Evolutionary conservation across 1,140 invertebrate species (phyloP).

Genomic region (Marisa cornuarietis): DNA sequence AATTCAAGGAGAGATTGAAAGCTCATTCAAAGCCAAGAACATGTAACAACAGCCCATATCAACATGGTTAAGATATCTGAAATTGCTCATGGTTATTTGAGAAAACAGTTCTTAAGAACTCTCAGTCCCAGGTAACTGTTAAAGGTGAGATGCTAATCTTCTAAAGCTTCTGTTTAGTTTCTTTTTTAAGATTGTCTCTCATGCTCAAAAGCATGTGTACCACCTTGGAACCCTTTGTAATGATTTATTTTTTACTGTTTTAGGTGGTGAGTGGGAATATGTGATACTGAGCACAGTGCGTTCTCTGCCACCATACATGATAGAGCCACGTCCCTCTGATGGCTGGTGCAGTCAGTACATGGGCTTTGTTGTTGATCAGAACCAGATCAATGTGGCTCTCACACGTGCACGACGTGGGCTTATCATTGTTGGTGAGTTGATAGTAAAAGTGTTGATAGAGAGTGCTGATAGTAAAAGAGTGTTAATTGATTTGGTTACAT

Average conservation of each 20-base stretch:
- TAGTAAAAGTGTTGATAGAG: not conserved
- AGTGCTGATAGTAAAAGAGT: not conserved
- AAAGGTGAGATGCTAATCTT: too few species aligned
- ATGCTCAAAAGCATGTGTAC: not conserved
- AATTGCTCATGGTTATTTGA: too few species aligned
- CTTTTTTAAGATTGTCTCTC: not conserved
- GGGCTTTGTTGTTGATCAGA: slow-evolving; percentile 55
- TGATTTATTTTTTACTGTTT: not conserved
- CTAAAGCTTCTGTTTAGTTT: not conserved
- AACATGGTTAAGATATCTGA: too few species aligned
- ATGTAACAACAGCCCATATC: too few species aligned
- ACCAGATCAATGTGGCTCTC: slow-evolving; percentile 59
- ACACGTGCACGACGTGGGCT: slow-evolving; percentile 57
- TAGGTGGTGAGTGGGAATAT: slow-evolving; percentile 57
- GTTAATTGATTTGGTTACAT: not conserved
- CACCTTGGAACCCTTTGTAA: not conserved
- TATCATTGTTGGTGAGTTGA: slow-evolving; percentile 54
- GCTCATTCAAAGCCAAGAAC: not conserved
- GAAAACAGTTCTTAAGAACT: too few species aligned
- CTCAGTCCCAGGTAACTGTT: too few species aligned
- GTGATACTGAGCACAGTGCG: slow-evolving; percentile 52
- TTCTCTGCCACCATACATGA: slow-evolving; percentile 48
- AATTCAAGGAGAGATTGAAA: not conserved
- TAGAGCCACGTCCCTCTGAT: slow-evolving; percentile 46
- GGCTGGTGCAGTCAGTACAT: slow-evolving; percentile 55